Conservation (phyloP, 2,113 vertebrate genomes). For the Arothron firmamentum region DNA sequence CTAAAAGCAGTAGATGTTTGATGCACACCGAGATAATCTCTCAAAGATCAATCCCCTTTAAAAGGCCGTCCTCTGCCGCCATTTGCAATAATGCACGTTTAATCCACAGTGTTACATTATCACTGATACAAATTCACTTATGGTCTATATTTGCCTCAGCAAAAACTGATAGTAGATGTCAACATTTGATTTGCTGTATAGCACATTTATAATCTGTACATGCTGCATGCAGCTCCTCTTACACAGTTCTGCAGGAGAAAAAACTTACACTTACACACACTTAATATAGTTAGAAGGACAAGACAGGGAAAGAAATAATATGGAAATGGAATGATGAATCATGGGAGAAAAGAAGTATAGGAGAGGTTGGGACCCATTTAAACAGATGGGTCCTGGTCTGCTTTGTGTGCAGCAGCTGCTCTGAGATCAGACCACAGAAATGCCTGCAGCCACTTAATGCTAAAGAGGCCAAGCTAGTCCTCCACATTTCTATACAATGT, state of each 20-base stretch:
- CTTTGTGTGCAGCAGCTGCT: slow-evolving; percentile 70
- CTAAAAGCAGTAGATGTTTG: slow-evolving; percentile 12
- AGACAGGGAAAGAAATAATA: background rate
- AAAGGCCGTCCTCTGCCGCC: slow-evolving; percentile 4
- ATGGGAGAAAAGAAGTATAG: background rate
- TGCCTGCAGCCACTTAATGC: slow-evolving; percentile 34
- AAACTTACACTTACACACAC: background rate
- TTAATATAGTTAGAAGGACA: background rate
- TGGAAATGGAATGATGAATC: slow-evolving; percentile 13
- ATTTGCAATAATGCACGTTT: slow-evolving; percentile 30
- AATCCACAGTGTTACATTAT: slow-evolving; percentile 41
- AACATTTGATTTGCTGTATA: too few relatives aligned
- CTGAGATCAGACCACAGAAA: slow-evolving; percentile 53
- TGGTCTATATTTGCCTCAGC: too few relatives aligned
- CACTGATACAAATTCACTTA: slow-evolving; percentile 38
- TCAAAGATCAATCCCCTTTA: slow-evolving; percentile 29
- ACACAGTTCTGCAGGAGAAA: too few relatives aligned
- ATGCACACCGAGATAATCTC: slow-evolving; percentile 16
- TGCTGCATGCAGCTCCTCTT: too few relatives aligned
- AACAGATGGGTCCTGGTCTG: slow-evolving; percentile 68
- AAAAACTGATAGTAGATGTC: too few relatives aligned
- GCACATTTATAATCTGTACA: too few relatives aligned
- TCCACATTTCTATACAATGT: slow-evolving; percentile 10
- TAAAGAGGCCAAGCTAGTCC: slow-evolving; percentile 31
- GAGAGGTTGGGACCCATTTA: background rate